Evolutionary conservation across 2,797 vertebrate species (phyloP), one percentile per base, ranked within the genome.

Genomic region (Esox masquinongy): DNA sequence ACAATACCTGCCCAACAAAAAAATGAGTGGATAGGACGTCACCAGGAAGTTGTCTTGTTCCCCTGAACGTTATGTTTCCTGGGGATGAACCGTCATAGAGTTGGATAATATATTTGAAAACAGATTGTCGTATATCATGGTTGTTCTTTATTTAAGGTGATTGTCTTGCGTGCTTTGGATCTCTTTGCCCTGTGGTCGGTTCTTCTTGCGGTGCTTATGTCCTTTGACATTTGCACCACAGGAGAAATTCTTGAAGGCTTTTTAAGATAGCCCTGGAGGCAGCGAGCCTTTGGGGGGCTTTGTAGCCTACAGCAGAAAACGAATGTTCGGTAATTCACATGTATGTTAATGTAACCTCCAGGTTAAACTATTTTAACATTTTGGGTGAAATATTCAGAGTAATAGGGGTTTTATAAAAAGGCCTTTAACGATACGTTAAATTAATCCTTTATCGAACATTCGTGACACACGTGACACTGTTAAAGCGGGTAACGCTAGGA

Each of bases 351-450:
- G 56, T 61, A 61, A 61, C 56, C 22, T 24, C 56, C 56, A 61
- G 22, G 22, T 61, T 12, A 61, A n/a, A 6, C 56, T n/a, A 79
- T 74, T 77, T 69, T 53, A 64, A 66, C 34, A 51, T 49, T 31
- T 63, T 39, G 24, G 43, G 34, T 24, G 70, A 36, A 67, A 67
- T 29, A 4, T 67, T 36, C 1, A 67, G 29, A 34, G 5, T 0
- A 36, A 34, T 67, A 7, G 7, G 9, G 59, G 12, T 66, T 59
- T 9, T n/a, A n/a, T 19, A 59, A n/a, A 15, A 34, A 29, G 61
- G 2, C 31, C 14, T 36, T 29, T 34, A 66, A 31, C 24, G 15
- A 26, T 24, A 24, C 22, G 24, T 9, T 67, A 16, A 19, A 17
- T 36, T 7, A 0, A 8, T 67, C 5, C 15, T 36, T 67, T 17